phyloP scores from a whole-genome alignment of 2,113 vertebrate species.

The Clupea harengus region DNA sequence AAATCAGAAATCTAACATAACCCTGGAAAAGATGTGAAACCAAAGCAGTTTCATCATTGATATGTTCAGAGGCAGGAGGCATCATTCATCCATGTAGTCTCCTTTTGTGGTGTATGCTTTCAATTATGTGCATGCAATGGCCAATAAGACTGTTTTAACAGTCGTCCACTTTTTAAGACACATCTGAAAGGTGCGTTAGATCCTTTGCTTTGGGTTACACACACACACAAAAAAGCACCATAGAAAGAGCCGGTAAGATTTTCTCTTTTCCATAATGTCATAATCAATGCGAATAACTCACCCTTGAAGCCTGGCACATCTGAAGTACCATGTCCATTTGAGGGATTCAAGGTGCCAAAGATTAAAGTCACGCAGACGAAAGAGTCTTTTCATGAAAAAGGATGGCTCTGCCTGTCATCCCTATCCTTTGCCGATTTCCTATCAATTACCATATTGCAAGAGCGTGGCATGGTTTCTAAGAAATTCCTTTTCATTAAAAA shows the following conservation, averaged over 20 bases:
- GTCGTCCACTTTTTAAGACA: neutral
- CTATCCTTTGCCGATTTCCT: slow-evolving; percentile 21
- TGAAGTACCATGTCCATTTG: slow-evolving; percentile 40
- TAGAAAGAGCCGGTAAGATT: slow-evolving; percentile 15
- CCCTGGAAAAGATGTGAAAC: slow-evolving; percentile 21
- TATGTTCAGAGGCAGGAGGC: slow-evolving; percentile 24
- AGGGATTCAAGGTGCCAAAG: slow-evolving; percentile 41
- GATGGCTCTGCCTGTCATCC: slow-evolving; percentile 22
- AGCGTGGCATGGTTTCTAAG: neutral
- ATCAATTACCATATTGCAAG: slow-evolving; percentile 28
- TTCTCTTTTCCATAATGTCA: slow-evolving; percentile 24
- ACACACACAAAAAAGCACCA: slow-evolving; percentile 25
- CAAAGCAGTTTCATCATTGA: slow-evolving; percentile 37
- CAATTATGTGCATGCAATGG: slow-evolving; percentile 1
- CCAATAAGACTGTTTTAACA: neutral
- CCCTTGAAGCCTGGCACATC: slow-evolving; percentile 29
- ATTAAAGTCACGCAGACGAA: slow-evolving; percentile 49
- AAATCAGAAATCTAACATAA: slow-evolving; percentile 26
- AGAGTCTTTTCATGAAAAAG: slow-evolving; percentile 41
- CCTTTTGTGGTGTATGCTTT: slow-evolving; percentile 34
- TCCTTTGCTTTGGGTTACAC: neutral
- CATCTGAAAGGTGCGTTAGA: neutral
- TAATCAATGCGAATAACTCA: slow-evolving; percentile 36
- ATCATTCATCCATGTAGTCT: slow-evolving; percentile 19
- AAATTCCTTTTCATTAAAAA: slow-evolving; percentile 2